Conservation (phyloP, 2,888 invertebrate genomes). For the Adela reaumurella region DNA sequence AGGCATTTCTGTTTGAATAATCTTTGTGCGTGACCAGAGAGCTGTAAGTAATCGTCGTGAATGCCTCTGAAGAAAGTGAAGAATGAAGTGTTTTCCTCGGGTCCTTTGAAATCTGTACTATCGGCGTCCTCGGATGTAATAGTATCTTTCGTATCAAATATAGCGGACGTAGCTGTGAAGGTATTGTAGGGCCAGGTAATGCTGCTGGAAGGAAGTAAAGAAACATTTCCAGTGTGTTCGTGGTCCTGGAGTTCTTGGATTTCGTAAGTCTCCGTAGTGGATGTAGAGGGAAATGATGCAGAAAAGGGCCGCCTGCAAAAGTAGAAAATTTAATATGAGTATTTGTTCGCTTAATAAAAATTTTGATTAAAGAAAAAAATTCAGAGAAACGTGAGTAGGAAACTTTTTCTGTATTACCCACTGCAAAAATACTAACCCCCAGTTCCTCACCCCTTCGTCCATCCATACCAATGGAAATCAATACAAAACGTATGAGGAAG, state of each 20-base stretch:
- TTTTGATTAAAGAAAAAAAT: too few species aligned
- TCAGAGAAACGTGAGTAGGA: too few species aligned
- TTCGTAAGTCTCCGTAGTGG: not conserved
- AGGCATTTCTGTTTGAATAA: constrained; percentile 35
- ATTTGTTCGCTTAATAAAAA: too few species aligned
- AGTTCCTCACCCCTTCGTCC: too few species aligned
- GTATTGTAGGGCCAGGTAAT: not conserved
- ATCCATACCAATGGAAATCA: too few species aligned
- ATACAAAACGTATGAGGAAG: too few species aligned
- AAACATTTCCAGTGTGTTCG: not conserved
- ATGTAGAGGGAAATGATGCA: not conserved
- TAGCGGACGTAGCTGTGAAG: not conserved
- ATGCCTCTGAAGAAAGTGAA: constrained; percentile 45
- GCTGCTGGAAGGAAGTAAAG: not conserved
- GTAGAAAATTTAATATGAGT: too few species aligned
- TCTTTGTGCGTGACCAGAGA: constrained; percentile 26
- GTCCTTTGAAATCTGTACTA: constrained; percentile 12
- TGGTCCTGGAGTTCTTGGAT: not conserved
- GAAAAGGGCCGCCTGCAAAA: not conserved
- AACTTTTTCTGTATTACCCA: too few species aligned
- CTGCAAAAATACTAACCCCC: too few species aligned
- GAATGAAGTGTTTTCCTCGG: constrained; percentile 36
- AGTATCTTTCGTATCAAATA: not conserved
- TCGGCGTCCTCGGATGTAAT: constrained; percentile 14
- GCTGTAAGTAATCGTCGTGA: constrained; percentile 32